Evolutionary conservation across 2,113 vertebrate species (phyloP).

Genomic region (Eurypyga helias): DNA sequence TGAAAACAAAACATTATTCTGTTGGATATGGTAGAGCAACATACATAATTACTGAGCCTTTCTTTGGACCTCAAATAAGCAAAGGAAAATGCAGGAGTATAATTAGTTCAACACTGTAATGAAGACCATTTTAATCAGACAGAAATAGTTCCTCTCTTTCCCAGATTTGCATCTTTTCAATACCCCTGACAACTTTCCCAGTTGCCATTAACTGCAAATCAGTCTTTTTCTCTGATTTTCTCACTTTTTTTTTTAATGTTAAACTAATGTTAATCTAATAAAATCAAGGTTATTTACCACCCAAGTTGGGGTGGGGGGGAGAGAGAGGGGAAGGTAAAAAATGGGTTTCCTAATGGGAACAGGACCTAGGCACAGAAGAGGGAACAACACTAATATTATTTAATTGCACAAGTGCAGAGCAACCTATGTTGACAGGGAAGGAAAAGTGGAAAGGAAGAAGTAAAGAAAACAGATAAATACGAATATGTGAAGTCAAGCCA

Average conservation of each 20-base stretch:
- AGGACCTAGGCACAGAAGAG: neutral
- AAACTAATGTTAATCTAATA: neutral
- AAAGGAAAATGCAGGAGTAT: neutral
- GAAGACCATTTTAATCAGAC: neutral
- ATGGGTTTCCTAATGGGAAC: neutral
- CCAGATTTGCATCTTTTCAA: neutral
- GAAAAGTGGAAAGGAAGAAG: neutral
- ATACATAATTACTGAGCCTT: neutral
- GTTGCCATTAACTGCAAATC: neutral
- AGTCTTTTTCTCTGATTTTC: neutral
- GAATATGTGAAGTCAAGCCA: neutral
- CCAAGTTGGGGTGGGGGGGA: too few species aligned
- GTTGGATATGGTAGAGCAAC: neutral
- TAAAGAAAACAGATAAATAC: neutral
- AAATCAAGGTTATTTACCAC: neutral
- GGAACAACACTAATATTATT: neutral
- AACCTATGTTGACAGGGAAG: neutral
- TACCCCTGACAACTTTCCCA: neutral
- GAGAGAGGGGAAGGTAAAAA: too few species aligned
- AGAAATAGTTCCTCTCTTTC: neutral
- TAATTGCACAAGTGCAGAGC: neutral
- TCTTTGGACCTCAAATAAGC: neutral
- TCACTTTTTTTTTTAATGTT: neutral
- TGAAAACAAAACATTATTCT: neutral
- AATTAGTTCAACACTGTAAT: neutral